Evolutionary conservation across 2,797 vertebrate genomes (phyloP), one percentile per base, ranked within the genome.

Genomic region (Erethizon dorsatum): DNA sequence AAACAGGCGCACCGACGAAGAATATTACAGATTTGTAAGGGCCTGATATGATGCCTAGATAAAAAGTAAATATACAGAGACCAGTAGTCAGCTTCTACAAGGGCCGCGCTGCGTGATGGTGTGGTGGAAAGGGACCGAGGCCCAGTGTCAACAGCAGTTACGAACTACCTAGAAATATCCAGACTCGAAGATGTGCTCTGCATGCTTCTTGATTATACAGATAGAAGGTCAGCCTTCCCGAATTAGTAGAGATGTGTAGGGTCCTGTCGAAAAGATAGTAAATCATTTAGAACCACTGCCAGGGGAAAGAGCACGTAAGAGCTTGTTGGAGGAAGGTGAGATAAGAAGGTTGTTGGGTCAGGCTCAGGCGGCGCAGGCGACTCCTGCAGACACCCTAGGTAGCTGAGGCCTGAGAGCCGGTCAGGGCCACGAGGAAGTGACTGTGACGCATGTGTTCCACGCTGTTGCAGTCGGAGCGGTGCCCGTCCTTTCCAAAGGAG

Each of bases 401-500:
- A n/a, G 57, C 3, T 12, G 18, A 0, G 11, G n/a, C 33, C 56
- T 18, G 5, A 28, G n/a, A 87, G 47, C 78, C 6, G 2, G 1
- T 54, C 31, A 28, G 56, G 71, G 20, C 85, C 33, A 57, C 37
- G 33, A 28, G 69, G 37, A 56, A 24, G 56, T 91, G 65, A 65
- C 56, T 11, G 0, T 50, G 31, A 88, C 12, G 9, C 14, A 0
- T 33, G 87, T 57, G 75, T 96, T 52, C 22, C 56, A 13, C 41
- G 96, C 57, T 93, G 84, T 98, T 95, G 75, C 95, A 99, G 99
- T 99, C 95, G 99, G 99, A 96, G 99, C 99, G 4, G 96, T 99
- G 33, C 99, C 99, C 26, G 98, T 99, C 37, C 98, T 99, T 90
- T 99, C 99, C 95, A 99, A 99, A 98, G 99, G 99, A 73, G 87